These are phyloP conservation scores for Dipodomys spectabilis DNA, from an alignment of 2,113 vertebrate genomes.

Conservation along the genomic window DNA sequence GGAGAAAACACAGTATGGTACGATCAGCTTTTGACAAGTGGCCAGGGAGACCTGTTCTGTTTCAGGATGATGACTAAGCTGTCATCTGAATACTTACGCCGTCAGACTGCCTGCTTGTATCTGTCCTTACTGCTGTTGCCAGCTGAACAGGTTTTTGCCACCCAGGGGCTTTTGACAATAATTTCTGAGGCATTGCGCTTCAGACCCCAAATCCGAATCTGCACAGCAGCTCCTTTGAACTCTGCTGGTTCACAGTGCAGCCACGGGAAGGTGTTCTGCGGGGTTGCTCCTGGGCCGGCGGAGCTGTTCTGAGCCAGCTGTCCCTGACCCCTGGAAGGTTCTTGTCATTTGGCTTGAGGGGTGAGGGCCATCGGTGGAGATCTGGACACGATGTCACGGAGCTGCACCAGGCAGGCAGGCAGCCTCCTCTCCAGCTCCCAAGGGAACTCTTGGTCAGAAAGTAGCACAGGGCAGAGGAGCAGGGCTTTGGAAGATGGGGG, in stretches of 20 bases:
- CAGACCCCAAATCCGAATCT: fast-evolving
- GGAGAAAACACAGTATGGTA: no score
- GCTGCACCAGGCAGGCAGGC: background rate
- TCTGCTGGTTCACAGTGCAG: no score
- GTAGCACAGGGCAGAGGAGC: background rate
- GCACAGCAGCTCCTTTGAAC: fast-evolving
- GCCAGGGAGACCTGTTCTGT: background rate
- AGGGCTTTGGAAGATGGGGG: fast-evolving
- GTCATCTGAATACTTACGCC: background rate
- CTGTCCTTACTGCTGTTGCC: background rate
- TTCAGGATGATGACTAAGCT: background rate
- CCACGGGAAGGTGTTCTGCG: no score
- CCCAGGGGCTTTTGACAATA: background rate
- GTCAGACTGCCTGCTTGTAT: fast-evolving
- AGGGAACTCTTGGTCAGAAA: background rate
- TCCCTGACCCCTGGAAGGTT: no score
- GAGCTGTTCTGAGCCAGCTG: no score
- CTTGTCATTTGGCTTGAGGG: no score
- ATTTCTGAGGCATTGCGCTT: no score
- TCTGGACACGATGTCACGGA: background rate
- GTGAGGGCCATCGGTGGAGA: background rate
- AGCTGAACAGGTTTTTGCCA: background rate
- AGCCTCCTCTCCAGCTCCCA: background rate
- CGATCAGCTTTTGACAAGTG: background rate
- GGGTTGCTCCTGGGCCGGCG: no score